A percentile compares a stretch with the other conserved stretches of the same genome.
These are phyloP conservation scores for Luperina testacea DNA, from an alignment of 2,888 invertebrate genomes.

Conservation along the genomic window DNA sequence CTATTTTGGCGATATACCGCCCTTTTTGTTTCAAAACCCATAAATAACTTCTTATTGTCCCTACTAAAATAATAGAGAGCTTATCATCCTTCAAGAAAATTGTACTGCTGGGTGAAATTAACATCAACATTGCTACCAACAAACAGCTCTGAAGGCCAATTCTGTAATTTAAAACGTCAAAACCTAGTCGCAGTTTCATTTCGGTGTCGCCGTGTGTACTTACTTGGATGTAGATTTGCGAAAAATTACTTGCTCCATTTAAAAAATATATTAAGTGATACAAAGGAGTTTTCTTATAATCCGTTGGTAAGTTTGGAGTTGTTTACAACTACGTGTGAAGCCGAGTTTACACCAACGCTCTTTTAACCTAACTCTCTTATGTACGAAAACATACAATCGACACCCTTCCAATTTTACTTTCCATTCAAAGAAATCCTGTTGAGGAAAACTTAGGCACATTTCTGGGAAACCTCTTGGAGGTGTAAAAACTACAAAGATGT, in stretches of 20 bases:
- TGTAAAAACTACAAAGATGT: rapidly evolving
- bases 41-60: too few relatives aligned
- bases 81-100: too few relatives aligned
- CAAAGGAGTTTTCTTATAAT: not conserved
- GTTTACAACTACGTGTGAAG: not conserved
- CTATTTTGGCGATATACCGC: too few relatives aligned
- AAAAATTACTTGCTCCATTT: not conserved
- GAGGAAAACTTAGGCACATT: not conserved
- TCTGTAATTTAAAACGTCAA: too few relatives aligned
- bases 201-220: not conserved
- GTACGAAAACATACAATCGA: not conserved
- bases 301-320: not conserved
- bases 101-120: too few relatives aligned
- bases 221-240: not conserved
- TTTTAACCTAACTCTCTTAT: too few relatives aligned
- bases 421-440: not conserved
- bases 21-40: too few relatives aligned
- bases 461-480: not conserved
- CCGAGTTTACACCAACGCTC: not conserved
- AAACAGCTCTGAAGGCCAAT: too few relatives aligned
- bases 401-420: not conserved
- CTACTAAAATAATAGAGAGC: too few relatives aligned
- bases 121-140: too few relatives aligned
- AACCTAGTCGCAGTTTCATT: too few relatives aligned
- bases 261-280: not conserved